A percentile compares a stretch with the other conserved stretches of the same genome.
Evolutionary conservation across 2,888 invertebrate genomes (phyloP).

Genomic region (Heliconius erato): DNA sequence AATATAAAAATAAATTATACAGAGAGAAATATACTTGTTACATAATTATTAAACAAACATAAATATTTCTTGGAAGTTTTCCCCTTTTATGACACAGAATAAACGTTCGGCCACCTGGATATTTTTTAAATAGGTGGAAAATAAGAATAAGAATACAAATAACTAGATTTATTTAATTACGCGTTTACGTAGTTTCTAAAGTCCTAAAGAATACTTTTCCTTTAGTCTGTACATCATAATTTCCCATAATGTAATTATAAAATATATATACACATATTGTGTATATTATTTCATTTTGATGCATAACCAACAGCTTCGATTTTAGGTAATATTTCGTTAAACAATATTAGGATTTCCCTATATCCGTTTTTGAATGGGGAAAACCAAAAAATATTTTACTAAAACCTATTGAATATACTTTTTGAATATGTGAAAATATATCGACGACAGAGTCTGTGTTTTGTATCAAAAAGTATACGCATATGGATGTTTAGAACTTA

Average conservation of each 20-base stretch:
- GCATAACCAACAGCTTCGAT: not conserved
- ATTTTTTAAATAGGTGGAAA: not conserved
- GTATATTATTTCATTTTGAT: not conserved
- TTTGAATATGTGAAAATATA: too few relatives aligned
- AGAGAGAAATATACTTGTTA: too few relatives aligned
- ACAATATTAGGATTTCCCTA: not conserved
- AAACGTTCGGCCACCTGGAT: not conserved
- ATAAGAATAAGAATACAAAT: not conserved
- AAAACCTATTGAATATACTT: too few relatives aligned
- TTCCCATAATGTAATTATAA: not conserved
- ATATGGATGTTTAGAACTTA: too few relatives aligned
- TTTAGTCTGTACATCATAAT: not conserved
- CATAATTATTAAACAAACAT: not conserved
- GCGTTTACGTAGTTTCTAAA: too few relatives aligned
- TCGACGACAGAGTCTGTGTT: not conserved
- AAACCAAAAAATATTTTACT: too few relatives aligned
- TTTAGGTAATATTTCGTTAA: not conserved
- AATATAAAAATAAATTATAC: too few relatives aligned
- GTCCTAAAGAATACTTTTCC: not conserved
- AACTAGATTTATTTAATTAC: not conserved
- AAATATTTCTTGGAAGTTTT: not conserved
- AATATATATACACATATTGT: too few relatives aligned
- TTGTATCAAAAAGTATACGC: not conserved
- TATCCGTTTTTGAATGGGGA: too few relatives aligned
- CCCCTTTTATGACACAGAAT: not conserved